These are phyloP conservation scores for Tachina grossa DNA, from an alignment of 2,888 invertebrate genomes.

Conservation along the genomic window DNA sequence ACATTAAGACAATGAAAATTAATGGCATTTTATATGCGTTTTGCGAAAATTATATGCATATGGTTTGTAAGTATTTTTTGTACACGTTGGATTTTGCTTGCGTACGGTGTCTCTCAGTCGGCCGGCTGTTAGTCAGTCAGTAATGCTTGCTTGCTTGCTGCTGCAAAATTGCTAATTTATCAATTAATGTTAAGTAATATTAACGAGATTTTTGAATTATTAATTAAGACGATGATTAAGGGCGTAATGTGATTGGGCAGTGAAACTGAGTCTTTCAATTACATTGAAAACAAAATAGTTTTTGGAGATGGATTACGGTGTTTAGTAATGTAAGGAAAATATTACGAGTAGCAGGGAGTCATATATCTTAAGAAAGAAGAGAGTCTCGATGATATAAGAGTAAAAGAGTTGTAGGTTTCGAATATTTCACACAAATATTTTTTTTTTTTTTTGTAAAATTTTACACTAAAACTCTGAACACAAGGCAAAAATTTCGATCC, in stretches of 20 bases:
- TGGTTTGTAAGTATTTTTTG: background rate
- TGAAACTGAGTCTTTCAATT: no score
- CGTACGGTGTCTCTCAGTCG: background rate
- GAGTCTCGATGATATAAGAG: no score
- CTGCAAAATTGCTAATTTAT: conserved; percentile 29
- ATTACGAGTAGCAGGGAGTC: no score
- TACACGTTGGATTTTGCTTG: background rate
- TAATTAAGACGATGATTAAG: conserved; percentile 27
- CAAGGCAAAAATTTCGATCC: no score
- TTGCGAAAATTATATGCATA: conserved; percentile 58
- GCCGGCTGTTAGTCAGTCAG: background rate
- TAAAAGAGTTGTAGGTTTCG: no score
- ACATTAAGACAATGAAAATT: conserved; percentile 71
- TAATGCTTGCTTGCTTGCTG: background rate
- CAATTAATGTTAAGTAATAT: conserved; percentile 36
- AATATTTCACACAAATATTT: no score
- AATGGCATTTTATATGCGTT: conserved; percentile 66
- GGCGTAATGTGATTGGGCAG: background rate
- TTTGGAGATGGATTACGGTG: no score
- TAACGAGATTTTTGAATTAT: conserved; percentile 40
- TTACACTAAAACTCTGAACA: no score
- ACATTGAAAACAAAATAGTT: no score
- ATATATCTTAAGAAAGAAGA: no score
- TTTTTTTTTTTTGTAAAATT: no score
- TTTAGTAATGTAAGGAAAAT: no score